Evolutionary conservation across 2,797 vertebrate species (phyloP).

Genomic region (Sebastes hopkinsi): DNA sequence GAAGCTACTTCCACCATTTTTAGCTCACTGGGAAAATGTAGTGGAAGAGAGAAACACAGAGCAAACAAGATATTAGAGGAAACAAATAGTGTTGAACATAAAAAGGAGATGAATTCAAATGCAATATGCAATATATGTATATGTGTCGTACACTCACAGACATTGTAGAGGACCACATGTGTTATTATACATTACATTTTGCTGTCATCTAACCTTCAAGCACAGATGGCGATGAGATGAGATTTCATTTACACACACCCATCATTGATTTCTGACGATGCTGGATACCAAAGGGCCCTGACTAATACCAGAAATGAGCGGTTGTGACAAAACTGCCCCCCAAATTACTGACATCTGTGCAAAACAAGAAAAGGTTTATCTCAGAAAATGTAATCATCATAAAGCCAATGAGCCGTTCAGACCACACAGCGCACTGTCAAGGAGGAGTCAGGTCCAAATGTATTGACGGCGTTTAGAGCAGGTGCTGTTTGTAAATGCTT

Average conservation of each 20-base stretch:
- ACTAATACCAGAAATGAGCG: slow-evolving; percentile 23
- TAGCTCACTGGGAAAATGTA: slow-evolving; percentile 10
- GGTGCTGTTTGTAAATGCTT: slow-evolving; percentile 54
- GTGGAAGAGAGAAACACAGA: background rate
- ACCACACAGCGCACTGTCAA: slow-evolving; percentile 16
- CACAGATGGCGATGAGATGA: background rate
- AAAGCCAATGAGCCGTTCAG: slow-evolving; percentile 57
- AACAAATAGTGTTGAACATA: slow-evolving; percentile 5
- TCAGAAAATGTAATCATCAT: slow-evolving; percentile 56
- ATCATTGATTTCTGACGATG: background rate
- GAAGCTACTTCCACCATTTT: slow-evolving; percentile 32
- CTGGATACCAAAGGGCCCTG: background rate
- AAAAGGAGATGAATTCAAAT: background rate
- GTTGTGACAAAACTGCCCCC: slow-evolving; percentile 25
- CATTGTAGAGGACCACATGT: background rate
- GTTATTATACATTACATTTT: background rate
- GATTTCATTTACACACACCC: slow-evolving; percentile 3
- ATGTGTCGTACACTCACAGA: background rate
- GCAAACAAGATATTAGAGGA: background rate
- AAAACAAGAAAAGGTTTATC: slow-evolving; percentile 51
- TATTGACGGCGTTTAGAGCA: slow-evolving; percentile 34
- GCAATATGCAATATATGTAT: background rate
- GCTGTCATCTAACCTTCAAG: slow-evolving; percentile 13
- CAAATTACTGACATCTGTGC: slow-evolving; percentile 65
- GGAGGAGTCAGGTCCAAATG: slow-evolving; percentile 9